A percentile compares a stretch with the other conserved stretches of the same genome.
phyloP scores from a whole-genome alignment of 1,140 invertebrate species.

The Metaphire vulgaris region DNA sequence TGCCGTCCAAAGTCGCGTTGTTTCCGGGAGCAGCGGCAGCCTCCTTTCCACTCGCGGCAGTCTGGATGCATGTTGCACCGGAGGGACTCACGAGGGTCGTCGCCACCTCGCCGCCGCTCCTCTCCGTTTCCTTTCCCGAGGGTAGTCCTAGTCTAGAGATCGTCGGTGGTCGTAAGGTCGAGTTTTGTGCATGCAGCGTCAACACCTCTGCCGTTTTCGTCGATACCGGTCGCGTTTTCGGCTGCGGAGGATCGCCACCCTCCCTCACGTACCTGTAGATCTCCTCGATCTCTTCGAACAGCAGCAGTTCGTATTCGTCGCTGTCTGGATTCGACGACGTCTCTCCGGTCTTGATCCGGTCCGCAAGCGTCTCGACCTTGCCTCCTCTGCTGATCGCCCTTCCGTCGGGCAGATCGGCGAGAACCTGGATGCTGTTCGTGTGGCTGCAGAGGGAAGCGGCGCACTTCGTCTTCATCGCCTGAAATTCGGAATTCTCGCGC shows the following conservation, averaged over 20 bases:
- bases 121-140: background rate
- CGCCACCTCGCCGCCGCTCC: background rate
- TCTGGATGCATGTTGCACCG: too few species aligned
- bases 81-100: too few species aligned
- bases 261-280: constrained; percentile 86
- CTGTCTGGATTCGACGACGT: constrained; percentile 56
- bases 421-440: constrained; percentile 67
- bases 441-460: constrained; percentile 71
- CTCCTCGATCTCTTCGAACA: constrained; percentile 93
- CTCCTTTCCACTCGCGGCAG: too few species aligned
- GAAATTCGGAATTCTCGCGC: constrained; percentile 70
- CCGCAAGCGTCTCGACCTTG: constrained; percentile 39
- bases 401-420: constrained; percentile 47
- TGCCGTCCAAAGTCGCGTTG: too few species aligned
- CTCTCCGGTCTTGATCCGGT: too few species aligned
- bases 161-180: too few species aligned
- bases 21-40: too few species aligned
- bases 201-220: too few species aligned
- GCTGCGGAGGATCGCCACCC: constrained; percentile 70
- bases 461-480: constrained; percentile 69
- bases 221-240: constrained; percentile 41
- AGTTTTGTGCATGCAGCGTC: too few species aligned
- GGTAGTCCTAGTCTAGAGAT: too few species aligned
- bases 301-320: constrained; percentile 41
- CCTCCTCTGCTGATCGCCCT: constrained; percentile 44